A percentile compares a stretch with the other conserved stretches of the same genome.
These are phyloP conservation scores for Trachelus tabidus DNA, from an alignment of 2,888 invertebrate genomes.

Conservation along the genomic window DNA sequence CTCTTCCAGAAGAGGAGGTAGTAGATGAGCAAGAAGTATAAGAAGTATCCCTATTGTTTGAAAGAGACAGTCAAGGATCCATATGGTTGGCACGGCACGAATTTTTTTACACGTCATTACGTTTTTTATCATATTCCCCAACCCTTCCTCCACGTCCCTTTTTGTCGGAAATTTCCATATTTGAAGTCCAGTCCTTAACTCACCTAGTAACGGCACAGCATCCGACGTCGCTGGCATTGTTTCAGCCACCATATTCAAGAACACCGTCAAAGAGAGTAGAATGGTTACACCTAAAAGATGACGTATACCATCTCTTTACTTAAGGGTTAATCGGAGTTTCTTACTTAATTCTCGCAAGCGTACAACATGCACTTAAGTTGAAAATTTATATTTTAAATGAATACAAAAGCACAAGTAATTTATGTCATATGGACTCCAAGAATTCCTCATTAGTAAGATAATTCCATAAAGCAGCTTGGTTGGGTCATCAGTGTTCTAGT, in stretches of 20 bases:
- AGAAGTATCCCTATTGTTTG: background rate
- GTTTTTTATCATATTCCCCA: background rate
- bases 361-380: background rate
- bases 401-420: background rate
- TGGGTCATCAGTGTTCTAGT: background rate
- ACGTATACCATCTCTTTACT: background rate
- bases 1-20: background rate
- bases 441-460: background rate
- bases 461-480: background rate
- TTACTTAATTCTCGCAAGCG: background rate
- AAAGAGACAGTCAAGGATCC: background rate
- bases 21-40: background rate
- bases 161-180: background rate
- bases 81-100: background rate
- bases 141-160: background rate
- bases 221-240: slow-evolving; percentile 98
- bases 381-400: background rate
- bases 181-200: slow-evolving; percentile 31
- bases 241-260: slow-evolving; percentile 98
- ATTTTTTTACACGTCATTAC: background rate
- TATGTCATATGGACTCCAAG: background rate
- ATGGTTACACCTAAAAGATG: slow-evolving; percentile 88
- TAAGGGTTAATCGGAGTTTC: background rate
- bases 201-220: slow-evolving; percentile 88
- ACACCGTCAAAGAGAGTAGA: slow-evolving; percentile 96